A percentile compares a stretch with the other conserved stretches of the same genome.
Evolutionary conservation across 2,888 invertebrate genomes (phyloP).

Genomic region (Apodemia mormo): DNA sequence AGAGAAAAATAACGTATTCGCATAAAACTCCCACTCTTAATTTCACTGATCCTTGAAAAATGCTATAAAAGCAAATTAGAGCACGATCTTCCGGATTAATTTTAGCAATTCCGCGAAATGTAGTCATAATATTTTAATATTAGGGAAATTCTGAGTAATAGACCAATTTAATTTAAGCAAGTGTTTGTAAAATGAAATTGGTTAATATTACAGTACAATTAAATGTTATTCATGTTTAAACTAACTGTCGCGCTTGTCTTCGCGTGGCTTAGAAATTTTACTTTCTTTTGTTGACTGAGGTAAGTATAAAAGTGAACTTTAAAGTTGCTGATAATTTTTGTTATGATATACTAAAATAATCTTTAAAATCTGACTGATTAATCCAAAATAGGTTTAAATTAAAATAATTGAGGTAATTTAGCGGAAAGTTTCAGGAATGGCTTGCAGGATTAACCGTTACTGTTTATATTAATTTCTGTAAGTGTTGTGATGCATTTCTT

Average conservation of each 20-base stretch:
- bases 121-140: slow-evolving; percentile 17
- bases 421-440: too few relatives aligned
- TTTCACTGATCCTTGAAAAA: slow-evolving; percentile 18
- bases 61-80: slow-evolving; percentile 11
- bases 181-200: slow-evolving; percentile 4
- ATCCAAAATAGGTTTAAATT: too few relatives aligned
- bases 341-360: too few relatives aligned
- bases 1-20: background rate
- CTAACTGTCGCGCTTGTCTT: background rate
- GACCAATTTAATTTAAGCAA: slow-evolving; percentile 10
- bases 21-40: background rate
- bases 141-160: slow-evolving; percentile 15
- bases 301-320: too few relatives aligned
- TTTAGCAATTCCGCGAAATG: slow-evolving; percentile 14
- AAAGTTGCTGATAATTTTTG: too few relatives aligned
- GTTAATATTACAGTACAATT: background rate
- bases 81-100: slow-evolving; percentile 6
- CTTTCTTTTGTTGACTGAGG: too few relatives aligned
- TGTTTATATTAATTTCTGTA: too few relatives aligned
- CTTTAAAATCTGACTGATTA: too few relatives aligned
- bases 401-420: too few relatives aligned
- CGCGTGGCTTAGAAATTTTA: too few relatives aligned
- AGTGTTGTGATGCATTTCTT: too few relatives aligned
- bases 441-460: too few relatives aligned
- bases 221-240: background rate